Conservation (phyloP, 1,140 invertebrate genomes). For the Bradysia coprophila region DNA sequence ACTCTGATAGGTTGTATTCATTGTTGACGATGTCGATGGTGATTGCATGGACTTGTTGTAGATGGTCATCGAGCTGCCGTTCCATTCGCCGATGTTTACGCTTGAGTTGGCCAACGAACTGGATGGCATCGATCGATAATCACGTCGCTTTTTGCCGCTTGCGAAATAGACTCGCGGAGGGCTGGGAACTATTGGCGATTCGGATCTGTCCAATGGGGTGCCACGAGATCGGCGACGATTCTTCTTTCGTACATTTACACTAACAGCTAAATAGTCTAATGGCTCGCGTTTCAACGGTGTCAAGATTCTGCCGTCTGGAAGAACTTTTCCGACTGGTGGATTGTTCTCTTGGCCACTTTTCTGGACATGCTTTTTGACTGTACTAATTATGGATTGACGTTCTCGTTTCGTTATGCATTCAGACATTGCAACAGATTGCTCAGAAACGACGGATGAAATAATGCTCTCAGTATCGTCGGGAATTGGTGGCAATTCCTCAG, state of each 20-base stretch:
- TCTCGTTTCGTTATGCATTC: constrained; percentile 26
- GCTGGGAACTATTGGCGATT: constrained; percentile 37
- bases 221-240: constrained; percentile 39
- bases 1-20: not conserved
- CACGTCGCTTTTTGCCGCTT: constrained; percentile 30
- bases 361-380: constrained; percentile 28
- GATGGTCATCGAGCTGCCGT: constrained; percentile 42
- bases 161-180: constrained; percentile 34
- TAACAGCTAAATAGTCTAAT: constrained; percentile 40
- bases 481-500: constrained; percentile 36
- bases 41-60: constrained; percentile 36
- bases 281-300: constrained; percentile 41
- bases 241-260: constrained; percentile 35
- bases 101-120: constrained; percentile 7
- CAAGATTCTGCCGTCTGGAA: constrained; percentile 22
- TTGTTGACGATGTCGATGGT: constrained; percentile 14
- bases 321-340: constrained; percentile 19
- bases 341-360: constrained; percentile 20
- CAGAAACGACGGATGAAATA: constrained; percentile 48
- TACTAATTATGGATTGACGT: constrained; percentile 14
- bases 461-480: constrained; percentile 53
- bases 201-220: constrained; percentile 34
- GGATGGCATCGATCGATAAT: constrained; percentile 7
- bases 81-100: constrained; percentile 29
- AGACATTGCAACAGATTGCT: constrained; percentile 39